Conservation (phyloP, 2,888 invertebrate species). For the Agrilus cyanescens region DNA sequence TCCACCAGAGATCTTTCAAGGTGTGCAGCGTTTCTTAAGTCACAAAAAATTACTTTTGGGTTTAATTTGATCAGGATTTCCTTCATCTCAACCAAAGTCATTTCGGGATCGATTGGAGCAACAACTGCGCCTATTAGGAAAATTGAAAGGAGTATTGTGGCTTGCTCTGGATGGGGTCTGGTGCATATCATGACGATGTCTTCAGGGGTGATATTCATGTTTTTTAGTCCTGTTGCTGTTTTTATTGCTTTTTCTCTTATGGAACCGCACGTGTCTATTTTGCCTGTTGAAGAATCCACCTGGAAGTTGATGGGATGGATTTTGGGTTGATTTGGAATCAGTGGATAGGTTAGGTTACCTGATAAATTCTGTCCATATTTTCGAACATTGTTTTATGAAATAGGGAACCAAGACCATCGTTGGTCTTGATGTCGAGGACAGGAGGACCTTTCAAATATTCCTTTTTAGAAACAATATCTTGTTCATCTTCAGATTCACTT, state of each 20-base stretch:
- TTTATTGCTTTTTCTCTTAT: constrained; percentile 23
- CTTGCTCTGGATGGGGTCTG: constrained; percentile 25
- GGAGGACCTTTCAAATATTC: too few relatives aligned
- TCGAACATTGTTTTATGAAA: too few relatives aligned
- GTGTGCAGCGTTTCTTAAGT: constrained; percentile 21
- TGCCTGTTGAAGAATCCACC: constrained; percentile 25
- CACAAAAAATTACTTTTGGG: constrained; percentile 29
- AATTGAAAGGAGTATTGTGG: constrained; percentile 24
- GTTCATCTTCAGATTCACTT: too few relatives aligned
- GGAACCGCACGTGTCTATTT: constrained; percentile 27
- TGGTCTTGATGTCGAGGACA: too few relatives aligned
- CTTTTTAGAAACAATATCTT: too few relatives aligned
- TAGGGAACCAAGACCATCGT: too few relatives aligned
- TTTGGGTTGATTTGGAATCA: too few relatives aligned
- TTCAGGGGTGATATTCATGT: constrained; percentile 18
- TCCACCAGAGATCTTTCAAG: constrained; percentile 15
- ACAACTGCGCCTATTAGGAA: constrained; percentile 27
- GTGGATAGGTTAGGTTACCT: too few relatives aligned
- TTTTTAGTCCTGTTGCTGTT: constrained; percentile 23
- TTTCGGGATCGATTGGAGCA: constrained; percentile 24
- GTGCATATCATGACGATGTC: constrained; percentile 26
- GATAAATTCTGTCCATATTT: too few relatives aligned
- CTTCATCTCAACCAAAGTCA: constrained; percentile 20
- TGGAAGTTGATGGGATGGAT: constrained; percentile 6
- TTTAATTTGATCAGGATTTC: constrained; percentile 19